Evolutionary conservation across 92 coral and sea anemone genomes (phyloP).

Genomic region (Epizoanthus stellaris): DNA sequence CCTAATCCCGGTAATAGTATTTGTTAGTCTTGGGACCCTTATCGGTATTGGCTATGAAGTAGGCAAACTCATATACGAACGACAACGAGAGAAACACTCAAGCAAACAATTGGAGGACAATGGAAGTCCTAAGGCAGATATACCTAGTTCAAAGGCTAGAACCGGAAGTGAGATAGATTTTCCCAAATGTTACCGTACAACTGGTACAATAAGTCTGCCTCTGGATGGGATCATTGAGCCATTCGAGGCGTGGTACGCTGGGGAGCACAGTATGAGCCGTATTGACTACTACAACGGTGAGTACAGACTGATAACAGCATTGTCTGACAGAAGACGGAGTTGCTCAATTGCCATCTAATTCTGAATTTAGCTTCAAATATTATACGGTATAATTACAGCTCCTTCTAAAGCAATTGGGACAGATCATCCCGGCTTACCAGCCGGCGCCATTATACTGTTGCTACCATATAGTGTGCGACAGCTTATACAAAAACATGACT

Average conservation of each 20-base stretch:
- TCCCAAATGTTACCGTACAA: constrained; percentile 82
- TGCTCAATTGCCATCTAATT: no score
- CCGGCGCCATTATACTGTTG: no score
- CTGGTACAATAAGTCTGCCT: constrained; percentile 85
- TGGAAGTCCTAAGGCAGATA: constrained; percentile 23
- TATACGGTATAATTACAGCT: no score
- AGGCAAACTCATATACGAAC: not conserved
- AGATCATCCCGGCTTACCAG: no score
- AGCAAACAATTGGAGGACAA: constrained; percentile 2
- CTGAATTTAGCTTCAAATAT: no score
- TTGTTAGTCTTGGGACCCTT: constrained; percentile 17
- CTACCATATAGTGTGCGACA: no score
- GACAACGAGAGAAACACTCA: not conserved
- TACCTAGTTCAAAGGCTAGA: constrained; percentile 7
- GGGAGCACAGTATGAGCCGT: constrained; percentile 84
- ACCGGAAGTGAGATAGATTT: constrained; percentile 42
- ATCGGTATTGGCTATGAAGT: constrained; percentile 32
- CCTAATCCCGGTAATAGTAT: not conserved
- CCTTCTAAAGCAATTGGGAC: no score
- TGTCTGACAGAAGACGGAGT: no score
- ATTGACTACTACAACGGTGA: constrained; percentile 93
- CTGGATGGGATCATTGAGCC: constrained; percentile 95
- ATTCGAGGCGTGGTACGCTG: constrained; percentile 91
- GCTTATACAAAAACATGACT: no score
- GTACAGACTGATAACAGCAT: not conserved